phyloP scores from a whole-genome alignment of 2,888 invertebrate species.

The Yponomeuta sedellus region DNA sequence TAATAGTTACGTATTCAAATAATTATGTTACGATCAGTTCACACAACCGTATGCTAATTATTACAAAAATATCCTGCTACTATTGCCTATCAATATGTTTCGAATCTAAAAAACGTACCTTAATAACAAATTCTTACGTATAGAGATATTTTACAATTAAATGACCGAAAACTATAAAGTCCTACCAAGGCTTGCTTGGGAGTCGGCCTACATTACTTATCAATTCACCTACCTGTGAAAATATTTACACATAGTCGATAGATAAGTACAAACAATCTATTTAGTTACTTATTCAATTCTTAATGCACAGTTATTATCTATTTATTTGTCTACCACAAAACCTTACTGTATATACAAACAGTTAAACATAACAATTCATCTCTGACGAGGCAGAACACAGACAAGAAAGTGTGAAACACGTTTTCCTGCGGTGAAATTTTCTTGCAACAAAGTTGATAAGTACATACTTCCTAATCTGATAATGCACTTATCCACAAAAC shows the following conservation, averaged over 20 bases:
- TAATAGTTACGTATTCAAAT: not conserved
- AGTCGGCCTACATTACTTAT: not conserved
- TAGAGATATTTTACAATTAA: not conserved
- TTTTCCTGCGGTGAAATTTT: not conserved
- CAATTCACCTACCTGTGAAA: not conserved
- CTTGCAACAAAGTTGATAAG: not conserved
- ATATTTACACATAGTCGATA: not conserved
- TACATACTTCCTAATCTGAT: not conserved
- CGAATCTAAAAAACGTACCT: not conserved
- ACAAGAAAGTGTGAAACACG: slow-evolving; percentile 12
- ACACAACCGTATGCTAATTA: not conserved
- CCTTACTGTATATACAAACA: not conserved
- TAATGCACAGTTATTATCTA: not conserved
- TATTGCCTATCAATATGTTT: not conserved
- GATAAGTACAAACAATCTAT: not conserved
- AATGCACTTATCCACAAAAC: not conserved
- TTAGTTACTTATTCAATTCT: not conserved
- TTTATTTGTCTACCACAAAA: slow-evolving; percentile 16
- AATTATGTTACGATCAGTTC: not conserved
- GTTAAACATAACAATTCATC: not conserved
- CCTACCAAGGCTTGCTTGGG: not conserved
- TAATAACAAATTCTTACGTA: not conserved
- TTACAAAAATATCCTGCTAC: slow-evolving; percentile 13
- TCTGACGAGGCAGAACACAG: not conserved
- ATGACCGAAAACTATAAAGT: not conserved